Evolutionary conservation across 2,888 invertebrate genomes (phyloP).

Genomic region (Argyresthia goedartella): DNA sequence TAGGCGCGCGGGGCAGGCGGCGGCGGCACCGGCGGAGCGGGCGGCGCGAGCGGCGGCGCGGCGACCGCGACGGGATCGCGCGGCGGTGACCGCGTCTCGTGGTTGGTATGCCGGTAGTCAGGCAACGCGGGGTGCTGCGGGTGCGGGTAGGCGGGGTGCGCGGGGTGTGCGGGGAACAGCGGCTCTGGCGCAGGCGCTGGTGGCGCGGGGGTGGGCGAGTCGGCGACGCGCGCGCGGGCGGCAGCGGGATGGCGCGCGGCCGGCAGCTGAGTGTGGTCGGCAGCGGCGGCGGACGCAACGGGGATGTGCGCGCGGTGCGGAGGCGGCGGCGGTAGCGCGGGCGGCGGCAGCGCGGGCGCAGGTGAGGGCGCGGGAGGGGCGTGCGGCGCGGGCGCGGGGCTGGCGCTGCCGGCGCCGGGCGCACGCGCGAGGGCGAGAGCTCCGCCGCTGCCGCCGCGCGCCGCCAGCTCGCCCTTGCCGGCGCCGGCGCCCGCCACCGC

Average conservation of each 20-base stretch:
- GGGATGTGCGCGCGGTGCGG: conserved; percentile 56
- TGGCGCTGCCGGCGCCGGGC: conserved; percentile 71
- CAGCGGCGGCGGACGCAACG: conserved; percentile 50
- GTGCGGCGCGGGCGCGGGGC: conserved; percentile 76
- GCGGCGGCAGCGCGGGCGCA: conserved; percentile 76
- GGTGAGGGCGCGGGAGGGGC: conserved; percentile 78
- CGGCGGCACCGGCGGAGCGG: conserved; percentile 30
- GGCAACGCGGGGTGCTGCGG: conserved; percentile 60
- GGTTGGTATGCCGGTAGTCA: conserved; percentile 63
- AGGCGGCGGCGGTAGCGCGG: conserved; percentile 74
- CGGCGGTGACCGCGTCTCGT: conserved; percentile 61
- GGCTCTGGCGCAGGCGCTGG: conserved; percentile 56
- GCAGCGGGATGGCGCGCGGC: conserved; percentile 58
- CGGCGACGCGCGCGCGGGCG: conserved; percentile 57
- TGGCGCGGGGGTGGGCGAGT: conserved; percentile 58
- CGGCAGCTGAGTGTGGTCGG: conserved; percentile 56
- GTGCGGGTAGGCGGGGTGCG: conserved; percentile 65
- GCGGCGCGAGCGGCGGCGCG: conserved; percentile 20
- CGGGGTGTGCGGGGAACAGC: conserved; percentile 53
- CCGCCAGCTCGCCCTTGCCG: conserved; percentile 71
- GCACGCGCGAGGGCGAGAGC: conserved; percentile 74
- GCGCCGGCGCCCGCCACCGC: conserved; percentile 81
- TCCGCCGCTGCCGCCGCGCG: conserved; percentile 75
- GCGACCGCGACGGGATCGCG: conserved; percentile 24
- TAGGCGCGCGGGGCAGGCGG: conserved; percentile 43